phyloP scores from a whole-genome alignment of 2,113 vertebrate genomes.

The Aramus guarauna region DNA sequence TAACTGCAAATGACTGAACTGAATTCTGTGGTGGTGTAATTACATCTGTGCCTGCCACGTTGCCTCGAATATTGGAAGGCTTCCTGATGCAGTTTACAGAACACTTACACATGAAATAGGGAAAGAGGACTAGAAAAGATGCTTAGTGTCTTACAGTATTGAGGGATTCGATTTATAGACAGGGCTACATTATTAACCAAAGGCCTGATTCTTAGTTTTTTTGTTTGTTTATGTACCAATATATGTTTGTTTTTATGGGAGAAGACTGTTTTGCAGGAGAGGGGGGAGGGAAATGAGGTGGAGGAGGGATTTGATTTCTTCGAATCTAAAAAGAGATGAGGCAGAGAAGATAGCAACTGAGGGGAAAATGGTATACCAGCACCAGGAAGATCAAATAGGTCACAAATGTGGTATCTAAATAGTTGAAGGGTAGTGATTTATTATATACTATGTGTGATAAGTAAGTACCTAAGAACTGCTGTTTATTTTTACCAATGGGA shows the following conservation, averaged over 20 bases:
- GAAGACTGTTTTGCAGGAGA: neutral
- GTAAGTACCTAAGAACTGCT: neutral
- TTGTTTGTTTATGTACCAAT: neutral
- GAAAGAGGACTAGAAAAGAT: neutral
- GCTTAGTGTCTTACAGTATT: neutral
- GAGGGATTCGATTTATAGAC: neutral
- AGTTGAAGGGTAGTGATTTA: neutral
- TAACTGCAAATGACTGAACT: neutral
- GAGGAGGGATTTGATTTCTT: neutral
- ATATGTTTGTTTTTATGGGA: neutral
- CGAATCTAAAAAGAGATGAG: neutral
- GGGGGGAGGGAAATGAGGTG: neutral
- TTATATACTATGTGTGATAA: neutral
- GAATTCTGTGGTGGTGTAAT: conserved; percentile 10
- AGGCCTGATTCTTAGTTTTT: neutral
- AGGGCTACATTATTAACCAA: neutral
- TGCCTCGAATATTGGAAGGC: neutral
- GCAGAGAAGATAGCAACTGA: neutral
- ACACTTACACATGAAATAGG: neutral
- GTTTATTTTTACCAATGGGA: neutral
- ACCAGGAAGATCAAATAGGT: neutral
- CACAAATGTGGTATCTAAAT: neutral
- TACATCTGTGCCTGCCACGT: conserved; percentile 55
- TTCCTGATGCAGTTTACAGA: neutral
- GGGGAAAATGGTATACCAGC: neutral